These are phyloP conservation scores for Phyllotis vaccarum DNA, from an alignment of 2,797 vertebrate genomes.

Conservation along the genomic window DNA sequence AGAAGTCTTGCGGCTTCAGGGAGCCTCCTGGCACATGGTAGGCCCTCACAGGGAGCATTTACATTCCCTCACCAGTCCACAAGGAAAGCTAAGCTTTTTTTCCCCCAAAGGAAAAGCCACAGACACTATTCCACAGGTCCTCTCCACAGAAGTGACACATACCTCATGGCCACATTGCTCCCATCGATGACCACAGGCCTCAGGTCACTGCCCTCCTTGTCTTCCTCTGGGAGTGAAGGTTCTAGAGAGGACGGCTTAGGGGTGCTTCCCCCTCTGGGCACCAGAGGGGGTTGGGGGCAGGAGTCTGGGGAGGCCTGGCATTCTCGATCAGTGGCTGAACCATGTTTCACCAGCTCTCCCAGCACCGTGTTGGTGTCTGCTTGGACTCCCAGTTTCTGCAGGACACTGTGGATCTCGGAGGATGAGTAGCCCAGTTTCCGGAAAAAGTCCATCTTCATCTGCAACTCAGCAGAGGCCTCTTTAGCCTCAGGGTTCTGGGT, in stretches of 20 bases:
- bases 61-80: neutral
- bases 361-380: slow-evolving; percentile 95
- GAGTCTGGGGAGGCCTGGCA: slow-evolving; percentile 71
- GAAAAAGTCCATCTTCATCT: slow-evolving; percentile 94
- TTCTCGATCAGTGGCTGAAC: slow-evolving; percentile 86
- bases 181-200: slow-evolving; percentile 96
- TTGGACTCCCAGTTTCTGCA: slow-evolving; percentile 92
- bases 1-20: neutral
- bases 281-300: slow-evolving; percentile 78
- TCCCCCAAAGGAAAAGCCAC: neutral
- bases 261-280: slow-evolving; percentile 85
- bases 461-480: slow-evolving; percentile 86
- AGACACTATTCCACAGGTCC: neutral
- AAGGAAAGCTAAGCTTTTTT: neutral
- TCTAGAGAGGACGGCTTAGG: slow-evolving; percentile 79
- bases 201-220: slow-evolving; percentile 87
- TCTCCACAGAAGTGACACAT: slow-evolving; percentile 46
- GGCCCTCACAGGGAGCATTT: neutral
- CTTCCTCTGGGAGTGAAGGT: slow-evolving; percentile 76
- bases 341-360: slow-evolving; percentile 93
- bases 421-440: slow-evolving; percentile 95
- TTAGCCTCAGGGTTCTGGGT: slow-evolving; percentile 11
- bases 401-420: slow-evolving; percentile 89
- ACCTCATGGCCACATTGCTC: slow-evolving; percentile 99
- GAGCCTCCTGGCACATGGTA: neutral